These are phyloP conservation scores for Augochlorella aurata DNA, from an alignment of 2,888 invertebrate genomes.

Conservation along the genomic window DNA sequence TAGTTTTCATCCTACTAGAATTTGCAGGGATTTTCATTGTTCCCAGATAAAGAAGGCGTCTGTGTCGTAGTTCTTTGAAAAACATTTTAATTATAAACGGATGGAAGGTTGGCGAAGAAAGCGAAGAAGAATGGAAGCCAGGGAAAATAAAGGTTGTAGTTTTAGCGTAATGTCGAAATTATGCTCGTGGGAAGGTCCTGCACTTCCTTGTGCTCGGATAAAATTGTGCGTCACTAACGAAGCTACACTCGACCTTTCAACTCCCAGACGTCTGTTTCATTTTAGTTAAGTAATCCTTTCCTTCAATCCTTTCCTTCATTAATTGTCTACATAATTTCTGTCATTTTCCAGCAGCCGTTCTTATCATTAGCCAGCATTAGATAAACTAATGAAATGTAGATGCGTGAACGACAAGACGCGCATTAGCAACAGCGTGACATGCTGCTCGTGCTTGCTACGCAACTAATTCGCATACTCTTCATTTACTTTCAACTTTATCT, in stretches of 20 bases:
- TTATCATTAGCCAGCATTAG: no score
- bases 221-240: constrained; percentile 19
- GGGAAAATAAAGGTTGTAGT: constrained; percentile 17
- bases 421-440: not conserved
- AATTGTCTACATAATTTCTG: no score
- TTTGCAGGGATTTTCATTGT: not conserved
- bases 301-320: no score
- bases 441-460: not conserved
- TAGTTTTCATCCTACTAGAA: not conserved
- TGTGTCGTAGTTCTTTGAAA: not conserved
- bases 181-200: constrained; percentile 31
- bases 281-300: not conserved
- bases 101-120: not conserved
- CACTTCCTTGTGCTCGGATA: constrained; percentile 1
- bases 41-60: not conserved
- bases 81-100: not conserved
- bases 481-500: not conserved
- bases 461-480: not conserved
- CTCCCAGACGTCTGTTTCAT: not conserved
- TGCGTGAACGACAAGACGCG: not conserved
- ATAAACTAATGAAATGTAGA: no score
- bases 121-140: not conserved
- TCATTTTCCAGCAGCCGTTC: no score
- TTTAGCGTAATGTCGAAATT: constrained; percentile 38
- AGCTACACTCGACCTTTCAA: not conserved